A percentile compares a stretch with the other conserved stretches of the same genome.
Conservation (phyloP, 2,888 invertebrate genomes). For the Epistrophella euchroma region DNA sequence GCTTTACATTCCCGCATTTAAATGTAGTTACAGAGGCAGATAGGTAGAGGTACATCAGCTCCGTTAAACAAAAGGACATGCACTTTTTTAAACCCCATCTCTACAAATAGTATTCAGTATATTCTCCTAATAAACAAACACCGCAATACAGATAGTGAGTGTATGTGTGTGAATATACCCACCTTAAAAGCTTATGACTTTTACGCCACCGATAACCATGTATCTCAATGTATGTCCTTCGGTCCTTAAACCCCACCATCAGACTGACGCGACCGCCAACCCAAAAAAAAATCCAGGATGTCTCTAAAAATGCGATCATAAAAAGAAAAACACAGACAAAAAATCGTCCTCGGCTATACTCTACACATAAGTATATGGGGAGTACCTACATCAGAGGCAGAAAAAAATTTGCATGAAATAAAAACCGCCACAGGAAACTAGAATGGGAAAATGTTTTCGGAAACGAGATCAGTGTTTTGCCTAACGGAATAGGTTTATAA, state of each 20-base stretch:
- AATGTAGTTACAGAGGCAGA: constrained; percentile 3
- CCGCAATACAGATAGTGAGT: constrained; percentile 7
- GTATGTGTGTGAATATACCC: not conserved
- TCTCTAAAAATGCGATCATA: constrained; percentile 70
- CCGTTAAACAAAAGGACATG: constrained; percentile 9
- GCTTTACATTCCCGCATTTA: constrained; percentile 15
- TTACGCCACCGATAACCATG: constrained; percentile 50
- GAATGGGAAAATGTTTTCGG: constrained; percentile 69
- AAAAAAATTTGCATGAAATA: constrained; percentile 45
- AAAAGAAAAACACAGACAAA: constrained; percentile 36
- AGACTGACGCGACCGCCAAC: not conserved
- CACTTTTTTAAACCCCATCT: constrained; percentile 23
- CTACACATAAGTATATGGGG: too few species aligned
- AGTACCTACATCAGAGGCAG: too few species aligned
- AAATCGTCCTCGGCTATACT: constrained; percentile 4
- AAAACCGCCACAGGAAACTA: constrained; percentile 42
- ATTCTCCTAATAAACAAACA: constrained; percentile 14
- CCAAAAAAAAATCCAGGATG: constrained; percentile 51
- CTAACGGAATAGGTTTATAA: constrained; percentile 72
- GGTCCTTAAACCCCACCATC: not conserved
- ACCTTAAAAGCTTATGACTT: constrained; percentile 59
- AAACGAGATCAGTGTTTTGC: constrained; percentile 73
- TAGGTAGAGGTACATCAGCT: not conserved
- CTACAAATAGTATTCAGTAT: constrained; percentile 12
- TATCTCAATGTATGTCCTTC: constrained; percentile 11